Evolutionary conservation across 2,888 invertebrate species (phyloP), one percentile per base, ranked within the genome.

Genomic region (Linyphia triangularis): DNA sequence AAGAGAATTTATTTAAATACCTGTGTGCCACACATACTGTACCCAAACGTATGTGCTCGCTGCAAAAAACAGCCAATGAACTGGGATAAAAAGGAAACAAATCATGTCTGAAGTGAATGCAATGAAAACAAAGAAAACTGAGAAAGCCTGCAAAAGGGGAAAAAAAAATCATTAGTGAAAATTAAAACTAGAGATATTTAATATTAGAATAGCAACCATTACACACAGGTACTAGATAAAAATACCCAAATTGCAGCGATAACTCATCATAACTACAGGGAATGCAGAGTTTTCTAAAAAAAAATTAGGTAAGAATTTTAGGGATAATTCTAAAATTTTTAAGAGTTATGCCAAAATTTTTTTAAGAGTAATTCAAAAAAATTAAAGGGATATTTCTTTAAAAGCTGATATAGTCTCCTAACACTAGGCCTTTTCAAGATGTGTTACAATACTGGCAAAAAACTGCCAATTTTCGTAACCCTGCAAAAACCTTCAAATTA

Each of bases 31-130:
- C 91, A 98, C 97, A 93, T 97, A 98, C 93, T 99, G 98, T 92
- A 99, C 97, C 98, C 98, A 99, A 90, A 99, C 98, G 93, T 99
- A 99, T 92, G 98, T 98, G 94, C 98, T 98, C 92, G 99, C 99
- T 90, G 97, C 97, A 93, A 99, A 98, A 94, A 99, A 98, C 93
- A 98, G 95, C 96, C 98, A 98, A 93, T 98, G 97, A 92, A 98
- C 96, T 91, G 99, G 99, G 94, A 99, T 98, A 94, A 99, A 98
- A 94, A 99, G 97, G 94, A 97, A 98, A 95, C 98, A 99, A 94
- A 99, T 96, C 95, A 99, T 96, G 94, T 99, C 99, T 92, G 99
- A 98, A 91, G 98, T 98, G 92, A 99, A 95, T 91, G 98, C 98
- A 93, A 99, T 96, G 94, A 97, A 98, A 93, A 99, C 97, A 94